These are phyloP conservation scores for Elephantulus edwardii DNA, from an alignment of 2,113 vertebrate genomes.

Conservation along the genomic window DNA sequence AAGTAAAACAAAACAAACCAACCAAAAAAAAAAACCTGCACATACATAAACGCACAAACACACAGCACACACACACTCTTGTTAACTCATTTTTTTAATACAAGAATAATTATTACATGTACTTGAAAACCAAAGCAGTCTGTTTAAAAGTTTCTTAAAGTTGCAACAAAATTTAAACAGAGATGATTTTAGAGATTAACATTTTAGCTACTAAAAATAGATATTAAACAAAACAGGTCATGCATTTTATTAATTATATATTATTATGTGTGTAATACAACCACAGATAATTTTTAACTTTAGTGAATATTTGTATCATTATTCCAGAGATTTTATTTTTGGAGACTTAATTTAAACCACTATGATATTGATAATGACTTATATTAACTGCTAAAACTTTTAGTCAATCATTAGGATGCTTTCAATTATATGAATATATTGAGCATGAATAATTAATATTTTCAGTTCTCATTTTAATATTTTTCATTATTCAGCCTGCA, in stretches of 20 bases:
- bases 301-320: constrained; percentile 24
- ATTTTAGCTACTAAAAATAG: not conserved
- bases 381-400: constrained; percentile 58
- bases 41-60: not conserved
- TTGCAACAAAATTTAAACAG: not conserved
- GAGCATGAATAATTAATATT: constrained; percentile 68
- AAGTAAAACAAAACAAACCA: no score
- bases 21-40: no score
- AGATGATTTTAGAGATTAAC: not conserved
- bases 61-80: not conserved
- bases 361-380: constrained; percentile 54
- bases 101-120: not conserved
- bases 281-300: constrained; percentile 5
- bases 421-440: constrained; percentile 72
- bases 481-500: constrained; percentile 56
- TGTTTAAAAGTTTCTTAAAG: not conserved
- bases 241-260: not conserved
- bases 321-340: constrained; percentile 58
- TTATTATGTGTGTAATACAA: not conserved
- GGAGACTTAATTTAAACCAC: constrained; percentile 54
- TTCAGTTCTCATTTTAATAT: constrained; percentile 65
- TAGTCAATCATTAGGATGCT: constrained; percentile 55
- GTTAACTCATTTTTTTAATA: not conserved
- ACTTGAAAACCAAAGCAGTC: not conserved
- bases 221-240: not conserved